A percentile compares a stretch with the other conserved stretches of the same genome.
phyloP scores from a whole-genome alignment of 2,888 invertebrate species.

The Leucoma salicis region DNA sequence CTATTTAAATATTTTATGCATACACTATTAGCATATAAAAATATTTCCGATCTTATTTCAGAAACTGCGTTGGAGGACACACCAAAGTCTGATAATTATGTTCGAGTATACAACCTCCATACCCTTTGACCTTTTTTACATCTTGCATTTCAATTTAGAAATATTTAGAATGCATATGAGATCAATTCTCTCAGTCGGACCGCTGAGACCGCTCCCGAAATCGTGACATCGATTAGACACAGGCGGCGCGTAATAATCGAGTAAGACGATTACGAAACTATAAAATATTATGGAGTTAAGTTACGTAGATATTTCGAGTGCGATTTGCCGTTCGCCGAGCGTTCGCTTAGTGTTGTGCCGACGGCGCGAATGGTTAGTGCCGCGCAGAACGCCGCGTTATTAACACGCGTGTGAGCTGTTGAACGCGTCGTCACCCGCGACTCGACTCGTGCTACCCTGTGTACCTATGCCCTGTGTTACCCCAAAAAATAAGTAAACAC shows the following conservation, averaged over 20 bases:
- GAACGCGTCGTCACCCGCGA: constrained; percentile 33
- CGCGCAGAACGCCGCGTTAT: constrained; percentile 44
- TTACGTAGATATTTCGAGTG: constrained; percentile 68
- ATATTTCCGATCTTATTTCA: constrained; percentile 10
- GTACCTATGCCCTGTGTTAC: constrained; percentile 63
- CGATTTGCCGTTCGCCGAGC: constrained; percentile 59
- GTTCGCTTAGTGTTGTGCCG: constrained; percentile 28
- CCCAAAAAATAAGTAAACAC: constrained; percentile 61
- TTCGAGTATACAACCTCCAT: constrained; percentile 18
- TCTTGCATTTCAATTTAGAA: constrained; percentile 38
- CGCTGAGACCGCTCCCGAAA: constrained; percentile 64
- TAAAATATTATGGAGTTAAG: constrained; percentile 78
- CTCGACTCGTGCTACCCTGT: constrained; percentile 50
- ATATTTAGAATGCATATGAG: constrained; percentile 43
- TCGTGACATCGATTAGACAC: constrained; percentile 74
- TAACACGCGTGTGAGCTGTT: constrained; percentile 25
- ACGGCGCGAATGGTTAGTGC: constrained; percentile 43
- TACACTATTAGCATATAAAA: too few relatives aligned
- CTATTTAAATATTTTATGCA: too few relatives aligned
- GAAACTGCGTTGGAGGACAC: too few relatives aligned
- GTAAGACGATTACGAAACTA: constrained; percentile 77
- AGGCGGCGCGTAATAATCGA: constrained; percentile 69
- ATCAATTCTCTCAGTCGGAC: constrained; percentile 33
- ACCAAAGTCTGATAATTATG: too few relatives aligned
- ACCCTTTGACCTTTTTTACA: constrained; percentile 40